Base-by-base conservation (phyloP, 2,113 vertebrate species). In the Recurvirostra avosetta region DNA sequence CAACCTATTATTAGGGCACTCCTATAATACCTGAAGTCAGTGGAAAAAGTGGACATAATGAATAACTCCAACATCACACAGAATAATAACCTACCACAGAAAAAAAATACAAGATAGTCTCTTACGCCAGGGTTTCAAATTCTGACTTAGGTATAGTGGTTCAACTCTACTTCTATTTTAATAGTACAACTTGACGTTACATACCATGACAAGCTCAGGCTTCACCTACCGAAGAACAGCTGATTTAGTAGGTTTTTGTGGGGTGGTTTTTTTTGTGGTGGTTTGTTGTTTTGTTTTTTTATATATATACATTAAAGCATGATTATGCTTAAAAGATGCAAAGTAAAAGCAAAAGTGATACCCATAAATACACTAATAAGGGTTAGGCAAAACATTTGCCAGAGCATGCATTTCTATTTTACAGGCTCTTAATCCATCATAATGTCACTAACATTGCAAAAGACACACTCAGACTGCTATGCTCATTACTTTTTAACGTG, bases 401-500 rank as follows among this genome's bases (percentile, higher is more conserved):
- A 93, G 95, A 97, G 89, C 96, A 92, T 68, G 81, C 58, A 66
- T 97, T 98, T 97, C 88, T 87, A 86, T 80, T 95, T 94, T 94
- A 81, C 75, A 85, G 90, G 73, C 85, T 94, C 56, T 96, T 97
- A 97, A 97, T 97, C 70, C 92, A 97, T 97, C 97, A 96, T 23
- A 29, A 36, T 94, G 96, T 96, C 93, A 93, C 73, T 97, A 96
- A 86, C 87, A 92, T 72, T 95, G 87, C 85, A 91, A 96, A 81
- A 95, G 95, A 96, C 88, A 89, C 87, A 95, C 63, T 96, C 96
- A 92, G 81, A 86, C 66, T n/a, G 88, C 68, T 66, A 88, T 58
- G 43, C 96, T 95, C 73, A 95, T 98, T 97, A 97, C 94, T 97
- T 97, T 97, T 96, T 97, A 98, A 98, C 92, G 86, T 76, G 96